phyloP scores from a whole-genome alignment of 2,888 invertebrate species.

The Nomada flava region DNA sequence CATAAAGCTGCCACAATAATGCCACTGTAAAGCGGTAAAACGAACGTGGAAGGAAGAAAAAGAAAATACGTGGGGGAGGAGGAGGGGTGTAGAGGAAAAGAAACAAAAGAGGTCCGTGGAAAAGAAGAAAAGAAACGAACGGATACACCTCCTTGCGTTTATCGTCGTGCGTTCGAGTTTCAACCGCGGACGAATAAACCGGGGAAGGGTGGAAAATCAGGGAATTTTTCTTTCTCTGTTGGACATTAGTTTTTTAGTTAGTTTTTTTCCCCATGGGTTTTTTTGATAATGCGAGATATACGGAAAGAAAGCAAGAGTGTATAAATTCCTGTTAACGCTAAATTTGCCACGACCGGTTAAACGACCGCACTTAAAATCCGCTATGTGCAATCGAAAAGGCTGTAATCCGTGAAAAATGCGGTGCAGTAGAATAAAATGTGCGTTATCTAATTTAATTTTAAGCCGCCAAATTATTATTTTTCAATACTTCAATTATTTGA shows the following conservation, averaged over 20 bases:
- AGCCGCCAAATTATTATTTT: too few species aligned
- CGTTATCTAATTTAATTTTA: too few species aligned
- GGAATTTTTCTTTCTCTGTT: not conserved
- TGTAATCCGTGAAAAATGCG: too few species aligned
- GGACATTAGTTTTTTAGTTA: too few species aligned
- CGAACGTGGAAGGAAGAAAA: not conserved
- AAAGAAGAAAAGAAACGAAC: conserved; percentile 14
- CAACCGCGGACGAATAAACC: not conserved
- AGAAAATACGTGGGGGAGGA: not conserved
- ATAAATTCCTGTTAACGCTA: too few species aligned
- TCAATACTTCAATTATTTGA: too few species aligned
- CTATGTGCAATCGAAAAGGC: too few species aligned
- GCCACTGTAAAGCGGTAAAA: not conserved
- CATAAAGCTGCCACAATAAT: conserved; percentile 32
- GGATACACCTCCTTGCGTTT: not conserved
- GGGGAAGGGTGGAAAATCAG: not conserved
- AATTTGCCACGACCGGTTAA: too few species aligned
- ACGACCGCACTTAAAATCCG: too few species aligned
- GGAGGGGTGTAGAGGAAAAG: not conserved
- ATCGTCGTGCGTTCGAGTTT: conserved; percentile 2
- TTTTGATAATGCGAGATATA: not conserved
- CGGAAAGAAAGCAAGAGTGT: too few species aligned
- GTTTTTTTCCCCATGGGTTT: not conserved
- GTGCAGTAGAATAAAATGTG: too few species aligned
- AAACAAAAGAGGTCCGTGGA: conserved; percentile 3